Percentiles rank a stretch among this genome's conserved stretches.
Evolutionary conservation across 2,888 invertebrate species (phyloP).

Genomic region (Magallana nippona): DNA sequence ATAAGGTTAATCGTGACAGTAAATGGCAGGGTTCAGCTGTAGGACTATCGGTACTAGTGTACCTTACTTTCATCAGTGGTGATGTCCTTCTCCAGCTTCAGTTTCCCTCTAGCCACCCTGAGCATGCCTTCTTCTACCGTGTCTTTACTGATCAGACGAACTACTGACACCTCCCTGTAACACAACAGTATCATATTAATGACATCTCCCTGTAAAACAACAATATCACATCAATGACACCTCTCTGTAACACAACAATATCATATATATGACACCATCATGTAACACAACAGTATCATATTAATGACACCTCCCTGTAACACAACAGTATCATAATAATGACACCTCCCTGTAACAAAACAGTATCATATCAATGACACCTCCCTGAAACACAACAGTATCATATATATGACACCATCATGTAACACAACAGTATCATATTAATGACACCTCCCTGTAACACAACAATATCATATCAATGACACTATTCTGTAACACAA

Average conservation of each 20-base stretch:
- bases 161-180: constrained; percentile 89
- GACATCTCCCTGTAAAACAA: no score
- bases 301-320: no score
- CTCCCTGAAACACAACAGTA: no score
- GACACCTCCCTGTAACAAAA: background rate
- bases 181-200: background rate
- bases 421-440: no score
- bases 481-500: no score
- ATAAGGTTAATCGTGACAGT: background rate
- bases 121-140: constrained; percentile 97
- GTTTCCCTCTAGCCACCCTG: constrained; percentile 92
- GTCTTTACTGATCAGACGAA: constrained; percentile 90
- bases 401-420: no score
- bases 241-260: no score
- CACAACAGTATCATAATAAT: background rate
- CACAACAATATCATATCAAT: background rate
- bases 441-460: background rate
- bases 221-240: no score
- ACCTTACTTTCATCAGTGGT: constrained; percentile 72
- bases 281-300: no score
- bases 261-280: no score
- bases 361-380: no score
- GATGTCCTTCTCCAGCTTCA: constrained; percentile 93
- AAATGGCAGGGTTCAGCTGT: background rate
- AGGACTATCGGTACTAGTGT: no score